Evolutionary conservation across 2,888 invertebrate genomes (phyloP), one percentile per base, ranked within the genome.

Genomic region (Lochmaea crataegi): DNA sequence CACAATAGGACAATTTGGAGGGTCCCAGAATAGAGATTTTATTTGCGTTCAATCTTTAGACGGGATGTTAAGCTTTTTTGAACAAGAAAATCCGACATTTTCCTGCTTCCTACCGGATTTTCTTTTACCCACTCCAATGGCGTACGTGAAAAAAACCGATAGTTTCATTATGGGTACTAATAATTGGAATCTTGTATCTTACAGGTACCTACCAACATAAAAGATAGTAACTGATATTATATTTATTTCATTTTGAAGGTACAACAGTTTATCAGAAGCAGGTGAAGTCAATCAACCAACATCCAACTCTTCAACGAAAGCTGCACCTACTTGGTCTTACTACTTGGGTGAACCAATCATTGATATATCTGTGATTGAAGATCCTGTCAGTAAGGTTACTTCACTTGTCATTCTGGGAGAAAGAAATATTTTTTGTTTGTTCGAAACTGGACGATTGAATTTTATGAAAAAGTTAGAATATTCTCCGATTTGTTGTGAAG

Each of bases 1-100:
- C 80, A 92, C 92, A 53, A 89, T 92, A 77, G 98, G 98, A 0
- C 91, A 94, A 2, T 98, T 98, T 87, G 97, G 97, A 1, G 93
- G 93, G 68, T 92, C 93, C 0, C 91, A 92, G 83, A 92, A 92
- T 2, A 89, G 95, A 82, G 97, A 98, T 85, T 96, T 97, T 81
- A 89, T 97, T 73, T 97, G 97, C 84, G 92, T 98, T 22, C 96
- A 96, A 84, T 95, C 95, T 45, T 87, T 98, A 81, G 97, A 98
- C 87, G 97, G 98, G 14, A 92, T 94, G 67, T 86, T 98, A 18
- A 92, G 93, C 70, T 94, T 99, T 84, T 98, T 93, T 85, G 98
- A 98, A 84, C 97, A 97, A 87, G 98, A 98, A 86, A 93, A 94
- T 69, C 94, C 94, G 84, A 90, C 94, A 16, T 96, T 97, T 84